Conservation (phyloP, 2,113 vertebrate genomes). For the Chelonoidis abingdonii region DNA sequence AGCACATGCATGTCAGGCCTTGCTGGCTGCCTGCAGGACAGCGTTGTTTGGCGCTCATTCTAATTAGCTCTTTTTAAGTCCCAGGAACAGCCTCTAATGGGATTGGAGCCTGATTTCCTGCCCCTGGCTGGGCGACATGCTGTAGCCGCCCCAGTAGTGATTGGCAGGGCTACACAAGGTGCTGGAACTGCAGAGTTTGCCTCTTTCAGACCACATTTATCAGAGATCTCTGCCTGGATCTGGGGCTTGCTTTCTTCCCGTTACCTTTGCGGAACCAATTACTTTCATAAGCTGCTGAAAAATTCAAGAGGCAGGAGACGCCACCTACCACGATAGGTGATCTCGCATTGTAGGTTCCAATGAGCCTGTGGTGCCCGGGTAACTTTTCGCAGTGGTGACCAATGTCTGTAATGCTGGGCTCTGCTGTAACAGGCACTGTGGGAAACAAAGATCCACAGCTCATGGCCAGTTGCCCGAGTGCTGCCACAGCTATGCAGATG, state of each 20-base stretch:
- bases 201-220: neutral
- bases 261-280: conserved; percentile 10
- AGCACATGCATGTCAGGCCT: neutral
- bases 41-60: neutral
- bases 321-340: neutral
- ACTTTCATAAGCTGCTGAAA: conserved; percentile 9
- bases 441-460: rapidly evolving
- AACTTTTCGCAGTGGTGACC: neutral
- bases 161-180: neutral
- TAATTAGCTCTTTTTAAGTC: conserved; percentile 23
- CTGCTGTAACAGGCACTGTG: neutral
- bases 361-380: neutral
- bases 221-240: neutral
- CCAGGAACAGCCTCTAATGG: neutral
- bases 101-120: neutral
- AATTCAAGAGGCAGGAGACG: neutral
- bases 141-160: neutral
- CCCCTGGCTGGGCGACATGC: neutral
- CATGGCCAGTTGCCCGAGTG: neutral
- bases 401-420: neutral
- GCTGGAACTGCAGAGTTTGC: neutral
- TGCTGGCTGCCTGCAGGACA: rapidly evolving
- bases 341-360: neutral
- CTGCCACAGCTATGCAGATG: neutral
- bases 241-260: neutral